Evolutionary conservation across 2,888 invertebrate genomes (phyloP).

Genomic region (Watsonalla cultraria): DNA sequence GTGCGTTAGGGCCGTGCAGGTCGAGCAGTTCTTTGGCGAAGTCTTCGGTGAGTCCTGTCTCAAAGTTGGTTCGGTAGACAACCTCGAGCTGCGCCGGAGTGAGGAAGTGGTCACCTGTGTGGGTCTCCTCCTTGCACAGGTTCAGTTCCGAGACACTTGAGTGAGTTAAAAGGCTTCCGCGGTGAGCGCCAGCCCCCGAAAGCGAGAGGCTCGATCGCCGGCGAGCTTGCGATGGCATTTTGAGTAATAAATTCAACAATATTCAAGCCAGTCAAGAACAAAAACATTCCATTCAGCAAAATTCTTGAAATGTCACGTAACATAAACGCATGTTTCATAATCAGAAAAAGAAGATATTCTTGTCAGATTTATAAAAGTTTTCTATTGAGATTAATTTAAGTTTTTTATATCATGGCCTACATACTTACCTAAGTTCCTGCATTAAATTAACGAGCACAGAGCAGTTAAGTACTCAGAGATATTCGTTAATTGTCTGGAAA

Average conservation of each 20-base stretch:
- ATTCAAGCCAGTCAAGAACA: too few relatives aligned
- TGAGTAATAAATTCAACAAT: neutral
- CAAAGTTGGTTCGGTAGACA: constrained; percentile 63
- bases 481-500: too few relatives aligned
- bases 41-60: constrained; percentile 72
- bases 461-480: too few relatives aligned
- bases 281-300: too few relatives aligned
- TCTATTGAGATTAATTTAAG: too few relatives aligned
- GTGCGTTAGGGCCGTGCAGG: constrained; percentile 79
- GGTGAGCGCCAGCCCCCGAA: constrained; percentile 15
- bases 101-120: constrained; percentile 67
- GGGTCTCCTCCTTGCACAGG: constrained; percentile 55
- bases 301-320: too few relatives aligned
- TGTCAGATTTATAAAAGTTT: too few relatives aligned
- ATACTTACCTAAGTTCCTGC: too few relatives aligned
- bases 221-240: constrained; percentile 34
- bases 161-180: constrained; percentile 26
- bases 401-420: too few relatives aligned
- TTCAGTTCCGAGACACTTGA: constrained; percentile 36
- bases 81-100: constrained; percentile 58
- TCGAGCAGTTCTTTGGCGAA: constrained; percentile 74
- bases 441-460: too few relatives aligned
- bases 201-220: constrained; percentile 40
- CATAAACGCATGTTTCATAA: too few relatives aligned
- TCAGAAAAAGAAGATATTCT: too few relatives aligned